Conservation (phyloP, 2,888 invertebrate species). For the Bugulina stolonifera region DNA sequence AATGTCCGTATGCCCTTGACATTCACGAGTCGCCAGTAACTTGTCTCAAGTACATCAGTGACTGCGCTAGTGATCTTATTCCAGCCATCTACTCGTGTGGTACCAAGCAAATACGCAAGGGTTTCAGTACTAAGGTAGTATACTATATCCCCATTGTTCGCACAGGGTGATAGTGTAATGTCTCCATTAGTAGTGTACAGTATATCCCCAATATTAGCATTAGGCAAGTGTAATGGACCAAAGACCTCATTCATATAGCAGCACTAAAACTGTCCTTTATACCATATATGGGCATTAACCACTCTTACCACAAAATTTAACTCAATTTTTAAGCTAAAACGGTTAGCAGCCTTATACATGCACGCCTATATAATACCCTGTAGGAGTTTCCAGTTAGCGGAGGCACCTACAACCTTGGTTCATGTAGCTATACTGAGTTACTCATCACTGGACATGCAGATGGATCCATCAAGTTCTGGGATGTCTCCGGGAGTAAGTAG, state of each 20-base stretch:
- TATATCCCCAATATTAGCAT: too few species aligned
- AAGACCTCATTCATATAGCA: too few species aligned
- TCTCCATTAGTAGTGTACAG: too few species aligned
- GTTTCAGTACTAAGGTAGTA: conserved; percentile 51
- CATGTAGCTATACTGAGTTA: conserved; percentile 94
- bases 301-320: too few species aligned
- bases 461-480: conserved; percentile 98
- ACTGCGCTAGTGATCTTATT: conserved; percentile 95
- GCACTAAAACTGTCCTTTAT: too few species aligned
- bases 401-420: conserved; percentile 90
- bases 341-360: too few species aligned
- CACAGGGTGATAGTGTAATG: too few species aligned
- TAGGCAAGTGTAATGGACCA: too few species aligned
- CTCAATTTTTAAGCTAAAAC: too few species aligned
- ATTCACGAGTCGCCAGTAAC: conserved; percentile 98
- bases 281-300: too few species aligned
- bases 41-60: conserved; percentile 90
- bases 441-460: conserved; percentile 99
- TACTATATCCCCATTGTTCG: too few species aligned
- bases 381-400: conserved; percentile 92
- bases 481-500: conserved; percentile 67
- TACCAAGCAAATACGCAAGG: conserved; percentile 52
- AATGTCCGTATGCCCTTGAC: conserved; percentile 99
- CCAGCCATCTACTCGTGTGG: conserved; percentile 95
- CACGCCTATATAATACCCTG: too few species aligned